Evolutionary conservation across 2,113 vertebrate species (phyloP).

Genomic region (Hirundichthys speculiger): DNA sequence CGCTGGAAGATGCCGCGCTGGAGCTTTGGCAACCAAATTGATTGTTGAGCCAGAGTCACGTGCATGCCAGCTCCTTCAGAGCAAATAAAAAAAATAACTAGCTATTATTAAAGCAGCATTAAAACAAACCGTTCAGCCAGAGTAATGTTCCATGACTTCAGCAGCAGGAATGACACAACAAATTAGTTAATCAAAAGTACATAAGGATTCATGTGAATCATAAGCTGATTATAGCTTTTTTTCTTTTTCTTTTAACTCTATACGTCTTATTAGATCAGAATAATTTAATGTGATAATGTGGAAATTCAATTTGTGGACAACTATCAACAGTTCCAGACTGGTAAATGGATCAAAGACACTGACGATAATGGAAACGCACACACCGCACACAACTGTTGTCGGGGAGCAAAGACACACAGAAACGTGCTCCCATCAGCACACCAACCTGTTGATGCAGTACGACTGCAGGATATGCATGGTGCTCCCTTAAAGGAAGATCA

Average conservation of each 20-base stretch:
- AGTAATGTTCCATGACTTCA: too few relatives aligned
- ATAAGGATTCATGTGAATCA: conserved; percentile 5
- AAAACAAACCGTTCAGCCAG: too few relatives aligned
- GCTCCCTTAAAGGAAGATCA: conserved; percentile 24
- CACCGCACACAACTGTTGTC: neutral
- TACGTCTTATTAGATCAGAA: conserved; percentile 1
- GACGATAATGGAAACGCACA: neutral
- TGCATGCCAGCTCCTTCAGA: too few relatives aligned
- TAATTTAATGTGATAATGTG: neutral
- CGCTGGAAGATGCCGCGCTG: too few relatives aligned
- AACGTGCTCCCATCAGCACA: too few relatives aligned
- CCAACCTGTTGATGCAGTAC: conserved; percentile 79
- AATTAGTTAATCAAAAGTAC: neutral
- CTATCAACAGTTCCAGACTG: neutral
- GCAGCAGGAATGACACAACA: too few relatives aligned
- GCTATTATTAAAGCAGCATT: too few relatives aligned
- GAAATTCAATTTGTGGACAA: conserved; percentile 4
- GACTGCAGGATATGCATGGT: conserved; percentile 77
- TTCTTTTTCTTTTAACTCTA: neutral
- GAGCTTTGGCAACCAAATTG: too few relatives aligned
- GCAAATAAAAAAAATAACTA: too few relatives aligned
- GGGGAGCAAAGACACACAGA: too few relatives aligned
- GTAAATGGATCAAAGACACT: neutral
- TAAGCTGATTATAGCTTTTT: neutral
- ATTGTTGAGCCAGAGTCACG: too few relatives aligned